Conservation (phyloP, 2,113 vertebrate genomes). For the Dromaius novaehollandiae region DNA sequence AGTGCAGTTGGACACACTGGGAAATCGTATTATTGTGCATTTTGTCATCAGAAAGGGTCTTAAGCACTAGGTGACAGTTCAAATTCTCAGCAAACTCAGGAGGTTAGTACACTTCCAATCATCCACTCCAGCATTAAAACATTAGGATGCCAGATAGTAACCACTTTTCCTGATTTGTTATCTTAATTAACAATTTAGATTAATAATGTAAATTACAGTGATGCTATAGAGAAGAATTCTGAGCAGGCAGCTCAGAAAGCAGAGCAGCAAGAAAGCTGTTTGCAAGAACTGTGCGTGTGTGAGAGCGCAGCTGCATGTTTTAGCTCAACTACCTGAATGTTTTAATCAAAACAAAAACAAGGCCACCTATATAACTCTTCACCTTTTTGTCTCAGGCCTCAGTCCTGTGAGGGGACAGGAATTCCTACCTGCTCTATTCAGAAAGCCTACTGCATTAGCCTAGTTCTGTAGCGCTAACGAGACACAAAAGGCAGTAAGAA, state of each 20-base stretch:
- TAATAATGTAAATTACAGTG: neutral
- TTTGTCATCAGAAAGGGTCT: neutral
- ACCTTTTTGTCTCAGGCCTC: neutral
- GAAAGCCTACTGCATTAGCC: neutral
- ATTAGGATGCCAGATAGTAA: neutral
- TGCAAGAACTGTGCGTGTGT: neutral
- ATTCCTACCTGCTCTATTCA: neutral
- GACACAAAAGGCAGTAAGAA: neutral
- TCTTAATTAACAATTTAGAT: neutral
- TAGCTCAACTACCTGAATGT: neutral
- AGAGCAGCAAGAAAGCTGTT: neutral
- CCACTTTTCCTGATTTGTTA: neutral
- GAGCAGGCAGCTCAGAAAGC: neutral
- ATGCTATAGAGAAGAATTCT: neutral
- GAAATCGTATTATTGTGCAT: neutral
- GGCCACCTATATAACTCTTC: neutral
- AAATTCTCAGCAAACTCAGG: neutral
- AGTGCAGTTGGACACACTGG: neutral
- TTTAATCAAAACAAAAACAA: neutral
- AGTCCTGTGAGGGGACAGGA: neutral
- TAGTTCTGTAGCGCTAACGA: accelerated
- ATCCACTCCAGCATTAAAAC: neutral
- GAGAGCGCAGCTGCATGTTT: neutral
- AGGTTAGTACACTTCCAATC: neutral
- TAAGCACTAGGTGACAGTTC: neutral